phyloP scores from a whole-genome alignment of 2,797 vertebrate genomes.

The Craterocephalus amniculus region DNA sequence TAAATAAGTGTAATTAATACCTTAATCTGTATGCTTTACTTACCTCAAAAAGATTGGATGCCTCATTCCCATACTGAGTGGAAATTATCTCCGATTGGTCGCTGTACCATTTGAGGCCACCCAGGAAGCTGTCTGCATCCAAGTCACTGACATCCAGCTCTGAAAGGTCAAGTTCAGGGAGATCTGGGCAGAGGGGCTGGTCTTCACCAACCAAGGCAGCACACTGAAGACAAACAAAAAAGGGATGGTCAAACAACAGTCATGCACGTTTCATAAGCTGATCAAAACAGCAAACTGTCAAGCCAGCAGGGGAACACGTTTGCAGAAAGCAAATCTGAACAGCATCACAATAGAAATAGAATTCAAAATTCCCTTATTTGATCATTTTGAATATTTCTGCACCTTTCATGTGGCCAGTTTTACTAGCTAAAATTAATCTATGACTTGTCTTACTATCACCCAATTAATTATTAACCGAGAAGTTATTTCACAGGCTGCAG shows the following conservation, averaged over 20 bases:
- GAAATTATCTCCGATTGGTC: conserved; percentile 99
- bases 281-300: conserved; percentile 9
- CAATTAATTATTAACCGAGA: conserved; percentile 29
- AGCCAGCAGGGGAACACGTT: conserved; percentile 31
- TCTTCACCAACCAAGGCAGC: conserved; percentile 99
- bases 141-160: conserved; percentile 99
- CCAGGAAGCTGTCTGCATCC: conserved; percentile 97
- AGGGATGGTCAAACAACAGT: conserved; percentile 30
- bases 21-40: conserved; percentile 50
- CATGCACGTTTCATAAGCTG: conserved; percentile 25
- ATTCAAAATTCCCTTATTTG: background rate
- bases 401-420: background rate
- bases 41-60: conserved; percentile 97
- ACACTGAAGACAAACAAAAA: conserved; percentile 83
- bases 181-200: conserved; percentile 98
- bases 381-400: background rate
- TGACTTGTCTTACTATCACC: conserved; percentile 4
- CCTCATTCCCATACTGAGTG: conserved; percentile 96
- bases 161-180: conserved; percentile 98
- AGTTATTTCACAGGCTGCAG: conserved; percentile 11
- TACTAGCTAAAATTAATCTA: conserved; percentile 7
- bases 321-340: conserved; percentile 12
- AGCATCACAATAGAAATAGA: background rate
- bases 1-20: background rate
- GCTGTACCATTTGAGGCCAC: conserved; percentile 99